Evolutionary conservation across 2,113 vertebrate species (phyloP).

Genomic region (Calcarius ornatus): DNA sequence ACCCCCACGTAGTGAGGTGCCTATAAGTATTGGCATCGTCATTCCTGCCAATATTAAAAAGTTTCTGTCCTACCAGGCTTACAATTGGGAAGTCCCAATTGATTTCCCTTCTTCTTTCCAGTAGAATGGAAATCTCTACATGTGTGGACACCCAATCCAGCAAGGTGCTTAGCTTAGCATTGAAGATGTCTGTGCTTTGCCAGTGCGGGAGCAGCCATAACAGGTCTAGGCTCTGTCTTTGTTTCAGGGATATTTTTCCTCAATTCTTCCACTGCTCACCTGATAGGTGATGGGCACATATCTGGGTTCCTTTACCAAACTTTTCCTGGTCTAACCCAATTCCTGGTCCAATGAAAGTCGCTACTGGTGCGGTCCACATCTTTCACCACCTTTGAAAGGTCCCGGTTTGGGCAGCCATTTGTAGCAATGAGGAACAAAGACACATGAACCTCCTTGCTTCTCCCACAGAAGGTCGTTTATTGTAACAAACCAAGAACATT

Average conservation of each 20-base stretch:
- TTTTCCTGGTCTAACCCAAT: background rate
- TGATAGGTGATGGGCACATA: no score
- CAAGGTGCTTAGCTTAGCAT: background rate
- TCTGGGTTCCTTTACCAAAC: background rate
- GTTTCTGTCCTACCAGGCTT: background rate
- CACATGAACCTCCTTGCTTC: background rate
- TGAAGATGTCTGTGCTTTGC: background rate
- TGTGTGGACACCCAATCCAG: no score
- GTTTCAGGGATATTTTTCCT: background rate
- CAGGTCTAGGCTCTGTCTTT: background rate
- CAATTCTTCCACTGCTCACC: background rate
- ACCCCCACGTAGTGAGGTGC: accelerated
- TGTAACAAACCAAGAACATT: background rate
- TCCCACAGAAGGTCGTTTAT: accelerated
- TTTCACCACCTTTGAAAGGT: background rate
- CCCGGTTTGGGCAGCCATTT: background rate
- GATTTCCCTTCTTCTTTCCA: background rate
- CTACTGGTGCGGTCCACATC: background rate
- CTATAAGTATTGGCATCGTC: accelerated
- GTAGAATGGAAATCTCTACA: background rate
- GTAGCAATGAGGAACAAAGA: background rate
- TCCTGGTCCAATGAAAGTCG: background rate
- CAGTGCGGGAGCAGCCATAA: accelerated
- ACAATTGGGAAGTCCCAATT: background rate
- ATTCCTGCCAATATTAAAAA: background rate